Evolutionary conservation across 2,113 vertebrate genomes (phyloP).

Genomic region (Hoplias malabaricus): DNA sequence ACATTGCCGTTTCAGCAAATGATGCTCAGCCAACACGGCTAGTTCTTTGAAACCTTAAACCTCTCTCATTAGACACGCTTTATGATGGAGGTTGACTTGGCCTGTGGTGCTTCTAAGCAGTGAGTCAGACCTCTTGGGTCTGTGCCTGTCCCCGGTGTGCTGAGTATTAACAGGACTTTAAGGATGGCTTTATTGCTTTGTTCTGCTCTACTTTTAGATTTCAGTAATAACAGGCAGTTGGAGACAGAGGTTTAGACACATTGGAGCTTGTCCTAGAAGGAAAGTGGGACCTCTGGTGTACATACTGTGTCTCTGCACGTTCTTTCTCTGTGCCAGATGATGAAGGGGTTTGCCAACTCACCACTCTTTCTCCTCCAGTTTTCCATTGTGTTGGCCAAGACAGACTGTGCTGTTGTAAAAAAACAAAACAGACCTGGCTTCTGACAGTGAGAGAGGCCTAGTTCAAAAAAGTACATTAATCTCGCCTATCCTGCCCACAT

Average conservation of each 20-base stretch:
- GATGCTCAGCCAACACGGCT: not conserved
- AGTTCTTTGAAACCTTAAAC: constrained; percentile 10
- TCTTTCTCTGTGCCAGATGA: not conserved
- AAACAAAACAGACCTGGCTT: constrained; percentile 20
- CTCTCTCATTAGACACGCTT: not conserved
- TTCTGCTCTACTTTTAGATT: not conserved
- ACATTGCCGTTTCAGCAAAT: constrained; percentile 45
- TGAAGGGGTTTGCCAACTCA: constrained; percentile 19
- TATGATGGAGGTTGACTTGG: not conserved
- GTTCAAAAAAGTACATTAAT: not conserved
- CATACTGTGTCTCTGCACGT: not conserved
- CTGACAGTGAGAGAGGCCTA: constrained; percentile 3
- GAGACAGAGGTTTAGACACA: not conserved
- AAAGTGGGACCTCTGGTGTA: not conserved
- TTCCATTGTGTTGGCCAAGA: constrained; percentile 38
- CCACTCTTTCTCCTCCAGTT: constrained; percentile 11
- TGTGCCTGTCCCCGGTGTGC: not conserved
- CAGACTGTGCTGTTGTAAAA: constrained; percentile 6
- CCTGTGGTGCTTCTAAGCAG: not conserved
- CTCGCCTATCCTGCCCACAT: not conserved
- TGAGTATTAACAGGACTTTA: not conserved
- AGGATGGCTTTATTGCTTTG: not conserved
- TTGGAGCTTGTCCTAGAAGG: constrained; percentile 7
- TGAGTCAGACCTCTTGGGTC: not conserved
- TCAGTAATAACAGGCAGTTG: not conserved